Evolutionary conservation across 2,888 invertebrate species (phyloP), one percentile per base, ranked within the genome.

Genomic region (Amphipoea oculea): DNA sequence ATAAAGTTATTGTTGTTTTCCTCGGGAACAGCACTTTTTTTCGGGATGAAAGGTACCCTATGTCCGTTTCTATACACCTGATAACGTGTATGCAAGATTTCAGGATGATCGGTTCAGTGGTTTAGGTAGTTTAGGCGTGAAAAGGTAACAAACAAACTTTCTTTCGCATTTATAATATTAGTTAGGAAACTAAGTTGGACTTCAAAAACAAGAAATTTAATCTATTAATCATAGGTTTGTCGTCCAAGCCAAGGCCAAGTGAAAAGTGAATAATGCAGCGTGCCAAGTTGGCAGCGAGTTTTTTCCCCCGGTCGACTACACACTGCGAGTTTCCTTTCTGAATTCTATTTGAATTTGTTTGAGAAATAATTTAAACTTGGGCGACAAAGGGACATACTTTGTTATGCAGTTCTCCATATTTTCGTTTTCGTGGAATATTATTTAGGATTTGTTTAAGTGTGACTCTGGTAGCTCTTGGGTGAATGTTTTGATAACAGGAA

Each of bases 211-310:
- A 82, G 67, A 83, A 86, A 57, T 75, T 79, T 14, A 42, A 73
- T 67, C 88, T 90, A 92, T 91, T 91, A 92, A 91, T 92, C 90
- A 90, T 86, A 84, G 81, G 79, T 83, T 82, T 83, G 82, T 88
- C 85, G 73, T 70, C 86, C 40, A 65, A 86, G 23, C 60, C 79
- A 73, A 79, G 84, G 82, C 86, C 82, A 85, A 83, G 65, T 86
- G 72, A 86, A 84, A 91, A 91, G 89, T 92, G 92, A 93, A 93
- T 92, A 93, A 94, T 92, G 90, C 91, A 92, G 79, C 78, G 74
- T 78, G 75, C 79, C 83, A 89, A 88, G 82, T 89, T 85, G 82
- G 73, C 79, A 36, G 68, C 68, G 79, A 78, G 74, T 79, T 86
- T 85, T 85, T 79, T 85, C 75, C 69, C 81, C 77, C 77, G 75